Conservation (phyloP, 2,888 invertebrate genomes). For the Nephrotoma flavescens region DNA sequence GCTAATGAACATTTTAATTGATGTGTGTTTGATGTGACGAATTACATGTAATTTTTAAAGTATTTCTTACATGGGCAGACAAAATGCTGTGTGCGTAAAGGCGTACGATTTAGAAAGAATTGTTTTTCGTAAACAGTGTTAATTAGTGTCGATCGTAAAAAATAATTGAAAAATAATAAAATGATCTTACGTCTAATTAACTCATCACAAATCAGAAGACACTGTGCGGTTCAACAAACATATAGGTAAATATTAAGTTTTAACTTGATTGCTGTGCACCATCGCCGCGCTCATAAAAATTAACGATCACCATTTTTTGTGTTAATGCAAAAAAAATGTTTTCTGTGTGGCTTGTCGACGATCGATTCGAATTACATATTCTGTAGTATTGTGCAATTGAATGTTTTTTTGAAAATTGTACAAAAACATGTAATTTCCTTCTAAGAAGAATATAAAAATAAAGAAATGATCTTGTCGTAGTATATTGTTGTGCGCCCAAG, state of each 20-base stretch:
- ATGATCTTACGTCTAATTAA: neutral
- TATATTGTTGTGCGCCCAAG: neutral
- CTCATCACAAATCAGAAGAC: neutral
- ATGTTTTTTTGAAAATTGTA: neutral
- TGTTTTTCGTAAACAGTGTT: neutral
- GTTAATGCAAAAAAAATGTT: neutral
- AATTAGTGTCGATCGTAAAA: neutral
- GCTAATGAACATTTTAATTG: neutral
- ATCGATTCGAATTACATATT: neutral
- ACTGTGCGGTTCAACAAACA: neutral
- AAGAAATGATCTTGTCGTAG: neutral
- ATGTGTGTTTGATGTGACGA: neutral
- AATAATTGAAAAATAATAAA: neutral
- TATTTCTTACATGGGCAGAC: neutral
- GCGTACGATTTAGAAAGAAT: neutral
- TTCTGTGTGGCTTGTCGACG: neutral
- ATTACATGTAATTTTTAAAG: neutral
- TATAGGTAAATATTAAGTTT: neutral
- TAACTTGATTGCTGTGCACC: neutral
- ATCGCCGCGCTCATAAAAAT: neutral
- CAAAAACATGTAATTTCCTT: neutral
- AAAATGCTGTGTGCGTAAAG: neutral
- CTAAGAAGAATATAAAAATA: neutral
- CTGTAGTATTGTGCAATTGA: neutral
- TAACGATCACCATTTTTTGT: neutral